phyloP scores from a whole-genome alignment of 1,140 invertebrate genomes.

The Varroa destructor region DNA sequence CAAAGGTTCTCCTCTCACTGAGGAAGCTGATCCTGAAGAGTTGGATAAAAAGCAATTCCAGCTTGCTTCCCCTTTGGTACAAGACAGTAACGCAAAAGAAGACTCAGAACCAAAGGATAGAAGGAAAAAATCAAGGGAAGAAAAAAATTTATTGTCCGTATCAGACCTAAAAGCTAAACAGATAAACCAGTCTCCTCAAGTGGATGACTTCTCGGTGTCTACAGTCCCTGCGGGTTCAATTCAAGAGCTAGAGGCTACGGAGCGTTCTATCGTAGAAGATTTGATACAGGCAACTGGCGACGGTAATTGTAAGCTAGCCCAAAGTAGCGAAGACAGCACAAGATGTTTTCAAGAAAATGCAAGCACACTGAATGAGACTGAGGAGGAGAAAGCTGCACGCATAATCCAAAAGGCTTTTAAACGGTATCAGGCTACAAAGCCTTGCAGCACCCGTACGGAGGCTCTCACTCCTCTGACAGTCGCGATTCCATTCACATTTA shows the following conservation, averaged over 20 bases:
- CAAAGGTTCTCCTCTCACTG: not conserved
- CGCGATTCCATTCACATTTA: not conserved
- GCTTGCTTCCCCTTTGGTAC: no score
- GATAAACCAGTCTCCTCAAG: not conserved
- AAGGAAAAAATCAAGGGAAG: slow-evolving; percentile 3
- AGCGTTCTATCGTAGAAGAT: not conserved
- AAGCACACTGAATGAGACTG: not conserved
- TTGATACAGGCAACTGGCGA: not conserved
- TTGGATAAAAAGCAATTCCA: not conserved
- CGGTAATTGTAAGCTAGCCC: no score
- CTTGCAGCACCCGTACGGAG: not conserved
- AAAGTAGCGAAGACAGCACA: no score
- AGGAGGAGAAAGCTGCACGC: slow-evolving; percentile 2
- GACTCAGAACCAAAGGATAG: not conserved
- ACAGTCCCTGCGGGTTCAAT: no score
- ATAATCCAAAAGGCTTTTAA: slow-evolving; percentile 21
- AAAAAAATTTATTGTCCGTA: not conserved
- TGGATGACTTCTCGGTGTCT: not conserved
- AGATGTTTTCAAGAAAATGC: not conserved
- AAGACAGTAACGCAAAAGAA: not conserved
- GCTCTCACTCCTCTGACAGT: slow-evolving; percentile 2
- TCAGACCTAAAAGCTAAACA: not conserved
- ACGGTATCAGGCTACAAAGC: not conserved
- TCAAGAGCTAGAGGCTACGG: not conserved
- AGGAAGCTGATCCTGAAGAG: not conserved